These are phyloP conservation scores for Echinarachnius parma DNA, from an alignment of 53 echinoderm and acorn worm species.

Conservation along the genomic window DNA sequence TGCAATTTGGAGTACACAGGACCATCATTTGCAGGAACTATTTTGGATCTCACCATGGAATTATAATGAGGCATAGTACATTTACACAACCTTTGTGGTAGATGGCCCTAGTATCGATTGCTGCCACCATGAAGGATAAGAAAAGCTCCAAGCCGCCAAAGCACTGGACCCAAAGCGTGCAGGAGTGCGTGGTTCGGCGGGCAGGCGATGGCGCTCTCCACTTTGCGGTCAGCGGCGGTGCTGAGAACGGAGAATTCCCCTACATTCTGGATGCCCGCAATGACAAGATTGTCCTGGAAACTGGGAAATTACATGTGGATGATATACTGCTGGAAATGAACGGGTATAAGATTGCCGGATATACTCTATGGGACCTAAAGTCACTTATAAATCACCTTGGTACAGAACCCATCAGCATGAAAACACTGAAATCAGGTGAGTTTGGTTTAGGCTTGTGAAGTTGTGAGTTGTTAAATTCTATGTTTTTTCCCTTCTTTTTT, in stretches of 20 bases:
- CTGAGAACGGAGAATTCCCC: constrained; percentile 91
- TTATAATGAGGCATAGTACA: too few relatives aligned
- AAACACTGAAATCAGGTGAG: constrained; percentile 88
- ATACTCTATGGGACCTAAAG: constrained; percentile 97
- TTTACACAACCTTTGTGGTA: neutral
- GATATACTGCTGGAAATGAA: constrained; percentile 84
- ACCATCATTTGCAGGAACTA: too few relatives aligned
- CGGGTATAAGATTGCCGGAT: constrained; percentile 80
- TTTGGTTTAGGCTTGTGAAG: too few relatives aligned
- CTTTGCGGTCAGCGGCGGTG: constrained; percentile 85
- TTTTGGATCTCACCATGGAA: too few relatives aligned
- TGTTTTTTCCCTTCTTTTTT: too few relatives aligned
- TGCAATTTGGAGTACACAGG: too few relatives aligned
- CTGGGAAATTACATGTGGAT: constrained; percentile 88
- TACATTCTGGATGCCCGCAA: constrained; percentile 65
- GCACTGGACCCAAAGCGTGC: constrained; percentile 90
- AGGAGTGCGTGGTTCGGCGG: constrained; percentile 65
- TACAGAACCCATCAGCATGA: constrained; percentile 65
- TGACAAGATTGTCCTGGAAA: constrained; percentile 70
- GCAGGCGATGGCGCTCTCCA: constrained; percentile 68
- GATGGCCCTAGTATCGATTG: constrained; percentile 46
- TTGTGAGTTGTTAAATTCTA: too few relatives aligned
- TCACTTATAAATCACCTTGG: constrained; percentile 63
- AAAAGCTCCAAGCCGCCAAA: constrained; percentile 91
- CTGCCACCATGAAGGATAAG: constrained; percentile 75